Base-by-base conservation (phyloP, 2,113 vertebrate genomes). In the Alosa alosa region DNA sequence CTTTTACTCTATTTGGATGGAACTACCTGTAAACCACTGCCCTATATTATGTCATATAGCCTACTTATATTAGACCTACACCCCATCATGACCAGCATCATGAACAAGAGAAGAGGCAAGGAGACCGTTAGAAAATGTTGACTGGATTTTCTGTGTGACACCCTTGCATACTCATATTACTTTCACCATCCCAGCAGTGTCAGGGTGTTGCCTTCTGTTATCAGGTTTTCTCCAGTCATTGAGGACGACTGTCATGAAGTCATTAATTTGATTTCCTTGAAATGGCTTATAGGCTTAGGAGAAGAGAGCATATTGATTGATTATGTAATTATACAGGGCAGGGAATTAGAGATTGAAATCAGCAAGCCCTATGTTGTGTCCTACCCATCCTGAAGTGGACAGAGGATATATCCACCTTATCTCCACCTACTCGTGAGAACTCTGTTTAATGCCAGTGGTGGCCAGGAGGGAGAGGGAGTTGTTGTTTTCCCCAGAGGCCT, bases 361-460 rank as follows among this genome's bases (percentile, higher is more conserved):
- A 78, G 36, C 2, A 39, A 78, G 72, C 31, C 36, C 31, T 15
- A 10, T 17, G 11, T 4, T 31, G 3, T 39, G 31, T 39, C 31
- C 72, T n/a, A 72, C 64, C 64, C 72, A 78, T 72, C 64, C 31
- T 39, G 15, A 78, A 36, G 72, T 39, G 72, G 36, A 78, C 72
- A 78, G 31, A 78, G 31, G 10, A 78, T 13, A 78, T 39, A 31
- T 15, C 9, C 25, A 78, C 31, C 9, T 31, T 7, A 10, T 72
- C 64, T 31, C 25, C 64, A 72, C 64, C 64, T 78, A 78, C 72
- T 17, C 20, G 15, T 15, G 72, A 78, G 72, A 39, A 31, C 11
- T 39, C 31, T 39, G 31, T 78, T 78, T 41, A 15, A 78, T 36
- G 31, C 72, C 31, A 78, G 36, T 41, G 11, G 31, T 78, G 39